Base-by-base conservation (phyloP, 2,888 invertebrate species). In the Scelioninae gen. 1 region DNA sequence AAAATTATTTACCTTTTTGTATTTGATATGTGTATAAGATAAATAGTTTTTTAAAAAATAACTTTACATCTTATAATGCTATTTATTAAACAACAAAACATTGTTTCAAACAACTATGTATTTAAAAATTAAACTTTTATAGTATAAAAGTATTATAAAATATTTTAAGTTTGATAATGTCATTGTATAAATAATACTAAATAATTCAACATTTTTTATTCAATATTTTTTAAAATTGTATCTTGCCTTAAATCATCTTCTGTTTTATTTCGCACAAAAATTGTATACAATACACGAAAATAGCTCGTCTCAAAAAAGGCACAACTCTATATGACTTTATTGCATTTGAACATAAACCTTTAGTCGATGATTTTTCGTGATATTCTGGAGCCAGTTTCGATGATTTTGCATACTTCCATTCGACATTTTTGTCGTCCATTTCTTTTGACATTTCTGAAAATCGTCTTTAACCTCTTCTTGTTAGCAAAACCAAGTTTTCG, bases 401-500 rank as follows among this genome's bases (percentile, higher is more conserved):
- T 86, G 87, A 87, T 88, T 87, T 88, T 87, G 87, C 87, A 65
- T 47, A 71, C 84, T 55, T 66, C 65, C 72, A 63, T 66, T 63
- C 56, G 47, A 74, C 34, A 58, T 74, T 65, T 74, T 38, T 38
- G 38, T 8, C 11, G 5, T 60, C 71, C 75, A 79, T 66, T 34
- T 40, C 9, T 38, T 53, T 23, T 3, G 32, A 23, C 23, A 23
- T 2, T 4, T 23, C 4, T 23, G 23, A 23, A 23, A 23, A 40
- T 23, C 47, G 13, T 4, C 1, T 13, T 58, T 16, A 23, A 11
- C 29, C 45, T 31, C 40, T 43, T 60, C 13, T 75, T 31, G 83
- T 92, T 87, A 94, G 90, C 94, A 94, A 90, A 93, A 94, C 93
- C 94, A 94, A 82, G 93, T 94, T 87, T 92, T 93, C 84, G 92